These are phyloP conservation scores for Pelodytes ibericus DNA, from an alignment of 2,797 vertebrate species.

Conservation along the genomic window DNA sequence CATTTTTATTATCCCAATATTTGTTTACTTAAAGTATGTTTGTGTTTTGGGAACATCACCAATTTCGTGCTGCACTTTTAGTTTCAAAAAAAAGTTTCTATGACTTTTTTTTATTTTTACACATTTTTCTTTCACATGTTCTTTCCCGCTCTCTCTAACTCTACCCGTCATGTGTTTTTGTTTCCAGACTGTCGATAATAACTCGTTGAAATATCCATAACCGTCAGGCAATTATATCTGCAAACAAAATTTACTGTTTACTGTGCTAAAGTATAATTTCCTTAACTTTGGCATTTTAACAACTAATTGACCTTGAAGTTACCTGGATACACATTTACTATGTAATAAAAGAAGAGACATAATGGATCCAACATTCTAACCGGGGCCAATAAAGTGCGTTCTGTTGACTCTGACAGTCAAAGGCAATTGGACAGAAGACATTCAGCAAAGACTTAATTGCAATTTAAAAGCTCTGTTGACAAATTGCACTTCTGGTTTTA, in stretches of 20 bases:
- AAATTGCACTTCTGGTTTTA: slow-evolving; percentile 45
- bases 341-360: slow-evolving; percentile 72
- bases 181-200: slow-evolving; percentile 3
- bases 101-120: too few species aligned
- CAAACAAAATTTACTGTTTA: slow-evolving; percentile 80
- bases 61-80: too few species aligned
- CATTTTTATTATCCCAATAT: too few species aligned
- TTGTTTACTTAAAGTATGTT: too few species aligned
- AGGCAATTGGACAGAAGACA: slow-evolving; percentile 31
- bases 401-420: slow-evolving; percentile 39
- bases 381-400: slow-evolving; percentile 63
- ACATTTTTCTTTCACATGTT: not conserved
- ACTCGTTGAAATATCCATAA: slow-evolving; percentile 32
- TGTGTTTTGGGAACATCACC: too few species aligned
- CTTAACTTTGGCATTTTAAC: slow-evolving; percentile 84
- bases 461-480: slow-evolving; percentile 41
- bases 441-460: slow-evolving; percentile 35
- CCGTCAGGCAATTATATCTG: slow-evolving; percentile 62
- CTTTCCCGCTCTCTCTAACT: too few species aligned
- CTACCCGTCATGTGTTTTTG: too few species aligned
- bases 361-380: slow-evolving; percentile 62
- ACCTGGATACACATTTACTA: slow-evolving; percentile 81
- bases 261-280: slow-evolving; percentile 72
- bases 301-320: slow-evolving; percentile 81
- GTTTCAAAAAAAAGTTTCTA: too few species aligned